phyloP scores from a whole-genome alignment of 2,888 invertebrate species.

The Tiphia femorata region DNA sequence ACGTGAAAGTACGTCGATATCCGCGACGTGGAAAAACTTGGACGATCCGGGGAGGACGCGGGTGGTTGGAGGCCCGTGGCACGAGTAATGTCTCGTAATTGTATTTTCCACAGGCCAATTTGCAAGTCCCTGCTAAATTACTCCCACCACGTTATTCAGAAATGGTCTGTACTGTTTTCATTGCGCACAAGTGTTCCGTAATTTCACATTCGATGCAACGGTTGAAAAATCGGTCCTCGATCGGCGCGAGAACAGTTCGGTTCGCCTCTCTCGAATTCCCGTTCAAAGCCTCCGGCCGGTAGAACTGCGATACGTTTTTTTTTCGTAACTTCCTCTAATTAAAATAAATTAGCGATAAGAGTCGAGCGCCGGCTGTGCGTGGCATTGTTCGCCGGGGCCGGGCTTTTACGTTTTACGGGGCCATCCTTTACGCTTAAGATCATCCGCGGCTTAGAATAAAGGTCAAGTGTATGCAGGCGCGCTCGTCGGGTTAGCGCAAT shows the following conservation, averaged over 20 bases:
- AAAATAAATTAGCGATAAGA: slow-evolving; percentile 61
- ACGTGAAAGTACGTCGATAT: no score
- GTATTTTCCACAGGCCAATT: no score
- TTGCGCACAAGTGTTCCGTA: no score
- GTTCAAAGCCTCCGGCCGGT: slow-evolving; percentile 43
- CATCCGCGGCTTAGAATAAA: slow-evolving; percentile 55
- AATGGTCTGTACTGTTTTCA: no score
- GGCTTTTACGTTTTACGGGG: slow-evolving; percentile 45
- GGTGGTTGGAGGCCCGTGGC: no score
- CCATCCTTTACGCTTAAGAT: slow-evolving; percentile 44
- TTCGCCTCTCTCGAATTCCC: slow-evolving; percentile 50
- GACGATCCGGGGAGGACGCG: no score
- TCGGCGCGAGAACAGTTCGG: background rate
- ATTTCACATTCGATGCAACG: no score
- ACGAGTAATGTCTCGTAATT: no score
- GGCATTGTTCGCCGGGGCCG: slow-evolving; percentile 53
- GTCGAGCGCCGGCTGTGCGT: slow-evolving; percentile 29
- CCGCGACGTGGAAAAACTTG: no score
- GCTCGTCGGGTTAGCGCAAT: slow-evolving; percentile 30
- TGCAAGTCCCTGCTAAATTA: no score
- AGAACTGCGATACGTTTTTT: slow-evolving; percentile 41
- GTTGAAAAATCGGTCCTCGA: no score
- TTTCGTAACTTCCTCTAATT: slow-evolving; percentile 66
- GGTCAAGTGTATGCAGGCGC: slow-evolving; percentile 65
- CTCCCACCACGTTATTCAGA: no score